Evolutionary conservation across 2,113 vertebrate genomes (phyloP).

Genomic region (Toxostoma redivivum): DNA sequence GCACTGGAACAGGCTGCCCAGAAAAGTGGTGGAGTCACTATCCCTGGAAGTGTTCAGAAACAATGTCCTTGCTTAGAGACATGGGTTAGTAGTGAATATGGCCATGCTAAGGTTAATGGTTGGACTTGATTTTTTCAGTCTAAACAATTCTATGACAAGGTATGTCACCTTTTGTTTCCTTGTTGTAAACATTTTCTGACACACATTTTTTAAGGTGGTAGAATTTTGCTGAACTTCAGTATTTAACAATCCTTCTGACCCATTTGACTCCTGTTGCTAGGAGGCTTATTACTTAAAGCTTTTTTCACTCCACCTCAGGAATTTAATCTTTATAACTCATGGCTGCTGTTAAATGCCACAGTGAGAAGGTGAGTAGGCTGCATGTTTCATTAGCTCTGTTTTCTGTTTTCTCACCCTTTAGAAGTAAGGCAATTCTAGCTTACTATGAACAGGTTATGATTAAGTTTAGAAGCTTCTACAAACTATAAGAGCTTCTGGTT

Average conservation of each 20-base stretch:
- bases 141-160: background rate
- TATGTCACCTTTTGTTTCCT: background rate
- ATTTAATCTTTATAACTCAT: background rate
- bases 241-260: background rate
- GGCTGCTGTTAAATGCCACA: background rate
- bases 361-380: background rate
- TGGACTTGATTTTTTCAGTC: background rate
- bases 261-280: background rate
- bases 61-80: background rate
- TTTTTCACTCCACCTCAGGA: background rate
- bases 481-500: background rate
- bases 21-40: background rate
- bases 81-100: background rate
- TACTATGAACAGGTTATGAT: background rate
- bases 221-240: background rate
- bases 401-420: background rate
- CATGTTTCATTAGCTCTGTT: accelerated
- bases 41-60: background rate
- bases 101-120: background rate
- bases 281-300: background rate
- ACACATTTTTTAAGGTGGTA: background rate
- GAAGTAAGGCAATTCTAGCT: background rate
- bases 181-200: background rate
- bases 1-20: background rate
- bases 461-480: background rate